phyloP scores from a whole-genome alignment of 2,797 vertebrate genomes.

The Triplophysa bombifrons region DNA sequence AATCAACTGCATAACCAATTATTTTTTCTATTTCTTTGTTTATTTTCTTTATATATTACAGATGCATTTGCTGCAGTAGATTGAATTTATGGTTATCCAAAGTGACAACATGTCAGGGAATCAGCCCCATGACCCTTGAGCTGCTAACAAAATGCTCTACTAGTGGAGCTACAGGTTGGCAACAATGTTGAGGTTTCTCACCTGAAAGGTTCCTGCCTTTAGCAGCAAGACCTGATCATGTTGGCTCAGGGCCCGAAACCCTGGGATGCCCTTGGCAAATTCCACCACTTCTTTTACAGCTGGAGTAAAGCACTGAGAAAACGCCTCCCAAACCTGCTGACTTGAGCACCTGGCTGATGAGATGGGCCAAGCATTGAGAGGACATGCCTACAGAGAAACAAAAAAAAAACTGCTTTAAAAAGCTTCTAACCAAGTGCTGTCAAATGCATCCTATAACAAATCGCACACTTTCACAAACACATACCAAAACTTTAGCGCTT shows the following conservation, averaged over 20 bases:
- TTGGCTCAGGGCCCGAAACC: constrained; percentile 79
- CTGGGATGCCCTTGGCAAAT: constrained; percentile 83
- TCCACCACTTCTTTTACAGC: constrained; percentile 84
- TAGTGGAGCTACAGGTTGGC: constrained; percentile 64
- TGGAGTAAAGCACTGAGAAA: constrained; percentile 83
- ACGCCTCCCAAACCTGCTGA: constrained; percentile 82
- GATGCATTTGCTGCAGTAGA: background rate
- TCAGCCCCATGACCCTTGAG: no score
- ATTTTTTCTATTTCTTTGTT: no score
- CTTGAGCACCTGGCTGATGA: constrained; percentile 72
- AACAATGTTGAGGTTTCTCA: constrained; percentile 46
- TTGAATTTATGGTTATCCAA: no score
- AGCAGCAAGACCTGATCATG: constrained; percentile 83
- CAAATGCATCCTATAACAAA: background rate
- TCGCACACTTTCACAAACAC: background rate
- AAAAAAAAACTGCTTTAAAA: background rate
- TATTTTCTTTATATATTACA: background rate
- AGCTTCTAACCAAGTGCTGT: constrained; percentile 36
- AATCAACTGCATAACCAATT: background rate
- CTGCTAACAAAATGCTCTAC: background rate
- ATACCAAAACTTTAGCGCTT: constrained; percentile 77
- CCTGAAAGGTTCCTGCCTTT: constrained; percentile 85
- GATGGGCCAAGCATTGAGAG: constrained; percentile 78
- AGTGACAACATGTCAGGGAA: no score
- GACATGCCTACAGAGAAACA: constrained; percentile 73